phyloP scores from a whole-genome alignment of 2,797 vertebrate species.

The Myotis findleyi region DNA sequence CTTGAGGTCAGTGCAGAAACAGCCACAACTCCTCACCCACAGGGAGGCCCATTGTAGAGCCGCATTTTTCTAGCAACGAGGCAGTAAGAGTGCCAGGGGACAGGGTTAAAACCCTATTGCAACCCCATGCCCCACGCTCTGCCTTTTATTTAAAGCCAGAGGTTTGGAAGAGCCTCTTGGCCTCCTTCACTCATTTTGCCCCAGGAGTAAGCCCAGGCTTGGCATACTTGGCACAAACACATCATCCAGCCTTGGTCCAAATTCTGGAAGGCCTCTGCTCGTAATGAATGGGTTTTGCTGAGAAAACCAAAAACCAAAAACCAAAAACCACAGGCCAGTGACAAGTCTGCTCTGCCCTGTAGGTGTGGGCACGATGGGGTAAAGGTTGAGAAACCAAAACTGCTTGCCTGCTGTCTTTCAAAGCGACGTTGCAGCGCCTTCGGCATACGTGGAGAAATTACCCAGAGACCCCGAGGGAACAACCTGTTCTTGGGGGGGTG shows the following conservation, averaged over 20 bases:
- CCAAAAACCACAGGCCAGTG: neutral
- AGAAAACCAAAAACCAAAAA: neutral
- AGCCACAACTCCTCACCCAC: neutral
- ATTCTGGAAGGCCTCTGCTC: neutral
- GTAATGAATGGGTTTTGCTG: neutral
- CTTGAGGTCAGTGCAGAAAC: neutral
- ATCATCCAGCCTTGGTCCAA: neutral
- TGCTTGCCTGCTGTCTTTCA: neutral
- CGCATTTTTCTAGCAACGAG: neutral
- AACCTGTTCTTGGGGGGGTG: neutral
- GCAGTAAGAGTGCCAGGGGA: neutral
- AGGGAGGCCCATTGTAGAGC: neutral
- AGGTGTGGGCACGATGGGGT: neutral
- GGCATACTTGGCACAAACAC: neutral
- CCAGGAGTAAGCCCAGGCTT: neutral
- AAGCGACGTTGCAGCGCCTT: neutral
- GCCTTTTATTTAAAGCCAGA: neutral
- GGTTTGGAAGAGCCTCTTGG: neutral
- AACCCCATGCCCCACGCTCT: rapidly evolving
- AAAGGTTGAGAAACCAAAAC: neutral
- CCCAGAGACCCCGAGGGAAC: neutral
- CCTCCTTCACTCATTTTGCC: neutral
- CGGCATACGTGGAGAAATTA: neutral
- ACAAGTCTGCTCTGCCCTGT: neutral
- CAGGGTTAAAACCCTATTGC: neutral